Conservation (phyloP, 1,140 invertebrate species). For the Drosophila serrata region DNA sequence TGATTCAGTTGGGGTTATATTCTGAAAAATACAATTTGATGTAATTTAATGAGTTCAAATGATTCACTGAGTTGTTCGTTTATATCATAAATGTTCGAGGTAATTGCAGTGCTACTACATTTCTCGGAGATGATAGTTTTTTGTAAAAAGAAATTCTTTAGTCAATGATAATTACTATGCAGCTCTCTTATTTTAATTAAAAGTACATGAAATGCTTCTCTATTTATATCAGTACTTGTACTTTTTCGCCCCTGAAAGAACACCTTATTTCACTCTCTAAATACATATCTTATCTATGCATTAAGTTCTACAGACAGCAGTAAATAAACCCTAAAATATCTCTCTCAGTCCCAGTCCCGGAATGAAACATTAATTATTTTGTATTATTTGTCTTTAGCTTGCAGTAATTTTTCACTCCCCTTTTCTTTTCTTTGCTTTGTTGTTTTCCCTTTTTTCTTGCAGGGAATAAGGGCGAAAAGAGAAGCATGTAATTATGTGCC, state of each 20-base stretch:
- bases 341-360: background rate
- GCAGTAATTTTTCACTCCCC: conserved; percentile 67
- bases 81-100: background rate
- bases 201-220: background rate
- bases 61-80: conserved; percentile 9
- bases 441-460: conserved; percentile 21
- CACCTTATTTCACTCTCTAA: background rate
- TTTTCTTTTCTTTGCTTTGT: conserved; percentile 1
- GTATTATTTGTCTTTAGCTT: conserved; percentile 36
- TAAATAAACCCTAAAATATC: conserved; percentile 42
- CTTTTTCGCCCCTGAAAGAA: background rate
- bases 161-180: too few species aligned
- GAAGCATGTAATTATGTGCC: conserved; percentile 72
- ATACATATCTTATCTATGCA: conserved; percentile 1
- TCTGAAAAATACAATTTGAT: conserved; percentile 31
- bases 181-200: background rate
- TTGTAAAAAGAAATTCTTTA: background rate
- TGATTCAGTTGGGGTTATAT: conserved; percentile 40
- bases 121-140: background rate
- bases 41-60: conserved; percentile 12
- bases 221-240: too few species aligned
- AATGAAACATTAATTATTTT: conserved; percentile 48
- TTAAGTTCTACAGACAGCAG: conserved; percentile 5
- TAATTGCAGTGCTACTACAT: background rate
- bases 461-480: conserved; percentile 7